phyloP scores from a whole-genome alignment of 2,797 vertebrate species.

The Cossypha heuglini region DNA sequence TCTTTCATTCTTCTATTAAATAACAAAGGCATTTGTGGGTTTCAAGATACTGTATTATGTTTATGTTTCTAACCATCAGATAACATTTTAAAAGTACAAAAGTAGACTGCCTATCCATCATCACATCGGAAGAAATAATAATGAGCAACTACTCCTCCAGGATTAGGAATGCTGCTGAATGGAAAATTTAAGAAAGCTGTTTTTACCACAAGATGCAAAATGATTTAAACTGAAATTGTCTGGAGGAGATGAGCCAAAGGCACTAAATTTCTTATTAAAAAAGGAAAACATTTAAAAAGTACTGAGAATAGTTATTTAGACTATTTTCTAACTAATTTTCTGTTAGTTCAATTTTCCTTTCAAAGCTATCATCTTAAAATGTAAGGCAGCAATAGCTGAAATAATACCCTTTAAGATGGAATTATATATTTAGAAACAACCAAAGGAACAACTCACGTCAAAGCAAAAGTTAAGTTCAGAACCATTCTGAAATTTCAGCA shows the following conservation, averaged over 20 bases:
- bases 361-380: background rate
- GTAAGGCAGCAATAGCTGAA: background rate
- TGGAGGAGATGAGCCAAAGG: background rate
- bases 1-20: background rate
- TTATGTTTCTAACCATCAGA: slow-evolving; percentile 24
- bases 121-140: slow-evolving; percentile 11
- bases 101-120: slow-evolving; percentile 5
- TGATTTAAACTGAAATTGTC: background rate
- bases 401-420: background rate
- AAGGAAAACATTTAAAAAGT: background rate
- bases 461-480: background rate
- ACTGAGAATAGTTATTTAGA: background rate
- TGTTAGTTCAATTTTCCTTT: background rate
- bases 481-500: background rate
- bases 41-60: background rate
- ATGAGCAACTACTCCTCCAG: slow-evolving; percentile 11
- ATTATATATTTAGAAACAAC: background rate
- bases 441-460: background rate
- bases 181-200: slow-evolving; percentile 40
- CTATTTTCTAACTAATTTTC: background rate
- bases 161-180: slow-evolving; percentile 18
- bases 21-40: background rate
- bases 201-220: slow-evolving; percentile 5
- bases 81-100: slow-evolving; percentile 13
- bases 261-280: background rate